phyloP scores from a whole-genome alignment of 2,113 vertebrate species.

The Dipodomys merriami region DNA sequence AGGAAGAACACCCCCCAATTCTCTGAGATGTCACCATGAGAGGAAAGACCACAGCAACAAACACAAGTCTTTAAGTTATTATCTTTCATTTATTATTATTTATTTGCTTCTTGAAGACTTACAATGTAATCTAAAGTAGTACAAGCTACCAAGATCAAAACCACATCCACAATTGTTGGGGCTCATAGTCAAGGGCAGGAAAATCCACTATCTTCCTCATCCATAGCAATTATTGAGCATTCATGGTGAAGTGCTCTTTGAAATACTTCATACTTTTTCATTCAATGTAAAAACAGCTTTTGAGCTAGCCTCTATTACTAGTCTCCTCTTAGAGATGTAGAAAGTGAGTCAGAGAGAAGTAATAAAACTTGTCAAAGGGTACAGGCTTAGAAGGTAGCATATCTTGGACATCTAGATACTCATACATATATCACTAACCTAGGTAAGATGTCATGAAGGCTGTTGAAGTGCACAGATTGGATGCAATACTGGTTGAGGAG shows the following conservation, averaged over 20 bases:
- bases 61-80: not conserved
- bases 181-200: not conserved
- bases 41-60: not conserved
- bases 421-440: not conserved
- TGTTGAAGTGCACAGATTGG: too few species aligned
- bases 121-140: not conserved
- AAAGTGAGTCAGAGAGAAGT: not conserved
- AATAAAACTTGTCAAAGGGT: not conserved
- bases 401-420: not conserved
- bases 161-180: not conserved
- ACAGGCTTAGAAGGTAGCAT: not conserved
- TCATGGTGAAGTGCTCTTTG: not conserved
- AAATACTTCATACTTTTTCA: not conserved
- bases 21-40: not conserved
- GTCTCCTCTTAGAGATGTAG: not conserved
- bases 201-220: not conserved
- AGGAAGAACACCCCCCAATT: not conserved
- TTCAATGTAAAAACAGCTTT: not conserved
- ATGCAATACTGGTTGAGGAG: not conserved
- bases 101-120: not conserved
- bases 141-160: not conserved
- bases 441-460: not conserved
- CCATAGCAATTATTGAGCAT: not conserved
- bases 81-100: not conserved
- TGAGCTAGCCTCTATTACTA: not conserved